A percentile compares a stretch with the other conserved stretches of the same genome.
These are phyloP conservation scores for Nycticryphes semicollaris DNA, from an alignment of 2,113 vertebrate species.

Conservation along the genomic window DNA sequence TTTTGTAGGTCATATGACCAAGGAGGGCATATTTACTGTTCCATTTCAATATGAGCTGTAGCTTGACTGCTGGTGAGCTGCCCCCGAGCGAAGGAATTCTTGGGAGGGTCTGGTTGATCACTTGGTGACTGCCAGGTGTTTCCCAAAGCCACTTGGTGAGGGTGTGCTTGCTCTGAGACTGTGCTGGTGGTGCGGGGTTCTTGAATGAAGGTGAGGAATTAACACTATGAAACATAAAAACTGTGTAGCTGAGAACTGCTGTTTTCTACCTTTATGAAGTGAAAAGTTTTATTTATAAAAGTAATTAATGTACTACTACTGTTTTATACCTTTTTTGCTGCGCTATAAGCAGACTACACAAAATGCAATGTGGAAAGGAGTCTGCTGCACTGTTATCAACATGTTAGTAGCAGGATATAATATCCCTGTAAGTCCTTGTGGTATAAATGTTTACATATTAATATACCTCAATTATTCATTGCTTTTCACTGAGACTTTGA, in stretches of 20 bases:
- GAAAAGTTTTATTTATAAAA: background rate
- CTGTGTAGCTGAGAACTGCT: background rate
- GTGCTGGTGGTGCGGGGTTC: background rate
- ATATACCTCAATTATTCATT: background rate
- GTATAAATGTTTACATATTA: background rate
- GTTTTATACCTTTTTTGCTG: background rate
- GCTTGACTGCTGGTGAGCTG: background rate
- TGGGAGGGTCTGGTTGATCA: rapidly evolving
- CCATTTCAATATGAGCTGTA: background rate
- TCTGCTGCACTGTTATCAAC: background rate
- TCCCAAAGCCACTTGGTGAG: background rate
- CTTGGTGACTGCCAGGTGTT: background rate
- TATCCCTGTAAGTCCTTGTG: background rate
- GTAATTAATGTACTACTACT: background rate
- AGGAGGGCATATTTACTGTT: background rate
- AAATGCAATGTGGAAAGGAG: background rate
- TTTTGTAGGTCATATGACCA: background rate
- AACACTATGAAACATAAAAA: background rate
- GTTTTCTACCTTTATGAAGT: background rate
- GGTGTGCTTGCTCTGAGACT: rapidly evolving
- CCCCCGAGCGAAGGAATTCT: background rate
- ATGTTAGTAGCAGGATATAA: background rate
- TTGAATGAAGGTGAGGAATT: background rate
- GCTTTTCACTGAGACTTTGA: background rate
- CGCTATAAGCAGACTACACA: background rate